Evolutionary conservation across 2,888 invertebrate genomes (phyloP).

Genomic region (Eustalomyia histrio): DNA sequence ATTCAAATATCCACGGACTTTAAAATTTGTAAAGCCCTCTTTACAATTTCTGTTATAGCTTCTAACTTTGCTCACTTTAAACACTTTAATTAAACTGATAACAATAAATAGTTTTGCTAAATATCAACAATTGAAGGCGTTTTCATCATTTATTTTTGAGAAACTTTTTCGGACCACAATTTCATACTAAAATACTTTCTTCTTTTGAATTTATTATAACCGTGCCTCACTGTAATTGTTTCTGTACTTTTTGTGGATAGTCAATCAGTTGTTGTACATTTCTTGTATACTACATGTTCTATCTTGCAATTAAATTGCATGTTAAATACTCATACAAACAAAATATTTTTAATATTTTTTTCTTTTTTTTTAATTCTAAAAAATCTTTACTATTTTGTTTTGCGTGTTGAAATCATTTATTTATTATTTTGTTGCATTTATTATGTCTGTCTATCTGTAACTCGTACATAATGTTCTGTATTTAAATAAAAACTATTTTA

Average conservation of each 20-base stretch:
- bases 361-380: too few species aligned
- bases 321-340: background rate
- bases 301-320: constrained; percentile 27
- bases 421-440: constrained; percentile 15
- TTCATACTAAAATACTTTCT: background rate
- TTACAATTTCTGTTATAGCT: background rate
- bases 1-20: too few species aligned
- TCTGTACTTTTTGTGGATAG: background rate
- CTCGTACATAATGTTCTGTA: background rate
- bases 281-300: background rate
- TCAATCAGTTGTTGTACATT: constrained; percentile 2
- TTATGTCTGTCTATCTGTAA: constrained; percentile 19
- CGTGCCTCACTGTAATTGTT: background rate
- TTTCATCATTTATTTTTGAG: too few species aligned
- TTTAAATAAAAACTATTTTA: background rate
- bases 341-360: background rate
- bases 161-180: too few species aligned
- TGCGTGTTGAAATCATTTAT: constrained; percentile 52
- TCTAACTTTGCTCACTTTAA: background rate
- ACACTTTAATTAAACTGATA: background rate
- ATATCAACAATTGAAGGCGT: too few species aligned
- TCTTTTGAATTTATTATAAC: background rate
- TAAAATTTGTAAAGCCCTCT: too few species aligned
- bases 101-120: too few species aligned
- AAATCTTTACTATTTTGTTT: constrained; percentile 34